phyloP scores from a whole-genome alignment of 1,140 invertebrate genomes.

The Stenopsyche tienmushanensis region DNA sequence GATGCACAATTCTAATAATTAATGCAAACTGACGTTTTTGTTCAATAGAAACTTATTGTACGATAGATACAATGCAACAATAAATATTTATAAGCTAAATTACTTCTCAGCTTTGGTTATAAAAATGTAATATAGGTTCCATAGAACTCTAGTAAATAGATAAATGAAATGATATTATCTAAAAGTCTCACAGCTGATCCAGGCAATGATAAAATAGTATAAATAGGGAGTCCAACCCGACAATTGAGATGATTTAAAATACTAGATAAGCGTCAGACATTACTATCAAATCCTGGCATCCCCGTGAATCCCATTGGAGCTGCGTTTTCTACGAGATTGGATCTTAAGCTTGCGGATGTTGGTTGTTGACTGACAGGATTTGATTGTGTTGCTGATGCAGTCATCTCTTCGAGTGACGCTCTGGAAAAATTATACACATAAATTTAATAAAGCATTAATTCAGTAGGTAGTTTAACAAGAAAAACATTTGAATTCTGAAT shows the following conservation, averaged over 20 bases:
- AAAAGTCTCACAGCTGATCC: background rate
- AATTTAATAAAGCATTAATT: background rate
- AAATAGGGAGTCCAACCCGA: too few species aligned
- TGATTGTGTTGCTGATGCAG: constrained; percentile 59
- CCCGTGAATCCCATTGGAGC: constrained; percentile 72
- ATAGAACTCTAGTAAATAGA: too few species aligned
- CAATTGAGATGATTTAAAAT: too few species aligned
- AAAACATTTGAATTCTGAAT: too few species aligned
- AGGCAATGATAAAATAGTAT: background rate
- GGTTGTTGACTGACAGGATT: constrained; percentile 31
- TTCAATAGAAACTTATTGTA: too few species aligned
- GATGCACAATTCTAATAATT: too few species aligned
- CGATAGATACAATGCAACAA: too few species aligned
- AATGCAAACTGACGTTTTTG: too few species aligned
- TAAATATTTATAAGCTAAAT: background rate
- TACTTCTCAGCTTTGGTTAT: background rate
- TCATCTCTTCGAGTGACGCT: constrained; percentile 74
- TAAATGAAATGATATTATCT: background rate
- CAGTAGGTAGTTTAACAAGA: too few species aligned
- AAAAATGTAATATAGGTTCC: background rate
- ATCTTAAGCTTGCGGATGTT: constrained; percentile 51
- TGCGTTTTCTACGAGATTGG: constrained; percentile 74
- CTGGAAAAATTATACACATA: constrained; percentile 48
- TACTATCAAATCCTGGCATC: constrained; percentile 52
- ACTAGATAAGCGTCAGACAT: constrained; percentile 40